Conservation (phyloP, 2,113 vertebrate species). For the Caloenas nicobarica region DNA sequence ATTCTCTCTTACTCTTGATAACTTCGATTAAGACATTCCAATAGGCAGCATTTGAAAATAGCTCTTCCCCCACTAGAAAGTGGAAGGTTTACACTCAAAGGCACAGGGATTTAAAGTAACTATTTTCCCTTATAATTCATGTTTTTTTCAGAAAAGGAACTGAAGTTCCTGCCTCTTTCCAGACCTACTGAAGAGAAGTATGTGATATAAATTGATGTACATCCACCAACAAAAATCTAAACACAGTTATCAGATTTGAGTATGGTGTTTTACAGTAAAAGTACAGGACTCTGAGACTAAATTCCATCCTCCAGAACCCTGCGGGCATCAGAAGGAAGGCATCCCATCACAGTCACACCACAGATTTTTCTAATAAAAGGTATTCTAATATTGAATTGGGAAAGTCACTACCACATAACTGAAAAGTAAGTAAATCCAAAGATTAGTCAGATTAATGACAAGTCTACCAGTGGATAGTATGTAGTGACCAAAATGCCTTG, state of each 20-base stretch:
- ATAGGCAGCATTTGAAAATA: neutral
- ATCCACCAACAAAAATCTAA: neutral
- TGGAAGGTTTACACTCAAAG: neutral
- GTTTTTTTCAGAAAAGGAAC: neutral
- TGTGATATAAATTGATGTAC: neutral
- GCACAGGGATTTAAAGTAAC: neutral
- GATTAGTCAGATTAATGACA: neutral
- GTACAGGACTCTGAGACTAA: neutral
- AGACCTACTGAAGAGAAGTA: neutral
- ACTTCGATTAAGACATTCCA: neutral
- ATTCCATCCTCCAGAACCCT: neutral
- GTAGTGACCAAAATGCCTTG: neutral
- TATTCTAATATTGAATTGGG: neutral
- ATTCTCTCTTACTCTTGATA: neutral
- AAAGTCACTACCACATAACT: fast-evolving
- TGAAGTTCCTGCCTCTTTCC: neutral
- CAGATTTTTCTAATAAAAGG: neutral
- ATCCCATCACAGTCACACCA: neutral
- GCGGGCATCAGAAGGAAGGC: neutral
- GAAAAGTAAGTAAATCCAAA: neutral
- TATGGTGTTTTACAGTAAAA: neutral
- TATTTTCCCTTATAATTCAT: neutral
- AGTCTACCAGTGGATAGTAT: neutral
- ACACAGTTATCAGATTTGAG: neutral
- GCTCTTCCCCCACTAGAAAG: neutral